Evolutionary conservation across 35 echinoderm and acorn worm species (phyloP).

Genomic region (Nesometra sesokonis): DNA sequence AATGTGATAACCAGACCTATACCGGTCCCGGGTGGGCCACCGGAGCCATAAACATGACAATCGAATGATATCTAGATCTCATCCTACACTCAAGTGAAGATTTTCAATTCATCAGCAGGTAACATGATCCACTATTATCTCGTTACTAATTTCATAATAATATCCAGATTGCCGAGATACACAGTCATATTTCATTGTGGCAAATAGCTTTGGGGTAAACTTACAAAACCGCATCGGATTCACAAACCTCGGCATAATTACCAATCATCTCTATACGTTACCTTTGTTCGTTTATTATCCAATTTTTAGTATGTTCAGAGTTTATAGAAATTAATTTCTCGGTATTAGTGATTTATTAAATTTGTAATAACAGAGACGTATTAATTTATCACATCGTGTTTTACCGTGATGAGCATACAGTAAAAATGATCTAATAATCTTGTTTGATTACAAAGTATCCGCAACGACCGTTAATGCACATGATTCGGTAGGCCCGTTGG

Average conservation of each 20-base stretch:
- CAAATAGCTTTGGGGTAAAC: background rate
- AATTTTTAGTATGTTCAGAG: background rate
- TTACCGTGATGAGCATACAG: background rate
- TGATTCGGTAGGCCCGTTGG: background rate
- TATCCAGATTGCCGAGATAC: background rate
- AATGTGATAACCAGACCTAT: background rate
- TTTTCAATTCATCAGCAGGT: background rate
- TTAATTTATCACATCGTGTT: background rate
- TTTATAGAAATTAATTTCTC: background rate
- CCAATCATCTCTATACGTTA: background rate
- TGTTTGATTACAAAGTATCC: background rate
- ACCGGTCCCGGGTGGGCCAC: background rate
- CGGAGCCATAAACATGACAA: background rate
- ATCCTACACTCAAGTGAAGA: background rate
- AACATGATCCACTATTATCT: background rate
- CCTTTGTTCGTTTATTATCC: background rate
- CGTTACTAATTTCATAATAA: background rate
- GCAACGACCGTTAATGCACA: background rate
- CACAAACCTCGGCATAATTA: background rate
- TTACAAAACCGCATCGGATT: background rate
- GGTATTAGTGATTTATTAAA: background rate
- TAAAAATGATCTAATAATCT: background rate
- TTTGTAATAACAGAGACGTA: background rate
- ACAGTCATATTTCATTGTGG: background rate
- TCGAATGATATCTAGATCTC: background rate